phyloP scores from a whole-genome alignment of 2,888 invertebrate genomes.

The Hetaerina titia region DNA sequence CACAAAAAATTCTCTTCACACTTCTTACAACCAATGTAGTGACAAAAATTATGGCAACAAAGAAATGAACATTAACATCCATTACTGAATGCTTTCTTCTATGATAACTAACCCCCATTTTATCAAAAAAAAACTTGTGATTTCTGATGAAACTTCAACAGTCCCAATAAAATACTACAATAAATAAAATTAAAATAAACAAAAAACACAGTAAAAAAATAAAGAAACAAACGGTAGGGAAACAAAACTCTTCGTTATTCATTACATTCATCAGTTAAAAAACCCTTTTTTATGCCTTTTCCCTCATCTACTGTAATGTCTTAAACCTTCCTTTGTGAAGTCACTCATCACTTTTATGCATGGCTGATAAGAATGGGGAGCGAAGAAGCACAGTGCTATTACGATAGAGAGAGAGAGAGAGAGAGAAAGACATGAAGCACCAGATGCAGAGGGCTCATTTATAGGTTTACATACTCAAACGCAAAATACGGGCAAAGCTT shows the following conservation, averaged over 20 bases:
- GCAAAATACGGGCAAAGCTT: constrained; percentile 56
- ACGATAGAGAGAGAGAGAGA: constrained; percentile 15
- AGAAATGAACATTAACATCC: constrained; percentile 51
- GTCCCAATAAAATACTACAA: constrained; percentile 67
- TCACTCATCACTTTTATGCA: constrained; percentile 19
- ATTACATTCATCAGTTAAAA: constrained; percentile 39
- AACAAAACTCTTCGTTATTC: constrained; percentile 37
- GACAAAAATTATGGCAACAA: constrained; percentile 54
- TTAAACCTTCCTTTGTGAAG: constrained; percentile 30
- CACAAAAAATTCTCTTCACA: constrained; percentile 44
- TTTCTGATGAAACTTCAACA: constrained; percentile 60
- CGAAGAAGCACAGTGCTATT: constrained; percentile 64
- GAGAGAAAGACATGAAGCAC: constrained; percentile 52
- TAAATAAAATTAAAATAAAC: constrained; percentile 66
- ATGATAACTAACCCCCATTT: constrained; percentile 41
- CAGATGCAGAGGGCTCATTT: constrained; percentile 56
- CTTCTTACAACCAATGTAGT: constrained; percentile 8
- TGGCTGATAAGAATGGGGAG: constrained; percentile 46
- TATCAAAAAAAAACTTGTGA: constrained; percentile 15
- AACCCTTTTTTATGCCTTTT: constrained; percentile 39
- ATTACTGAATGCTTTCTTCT: constrained; percentile 37
- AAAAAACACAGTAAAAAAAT: constrained; percentile 62
- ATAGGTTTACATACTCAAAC: constrained; percentile 55
- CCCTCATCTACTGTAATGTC: constrained; percentile 47
- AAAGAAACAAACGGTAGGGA: constrained; percentile 63